Conservation (phyloP, 2,113 vertebrate species). For the Calidris pugnax region DNA sequence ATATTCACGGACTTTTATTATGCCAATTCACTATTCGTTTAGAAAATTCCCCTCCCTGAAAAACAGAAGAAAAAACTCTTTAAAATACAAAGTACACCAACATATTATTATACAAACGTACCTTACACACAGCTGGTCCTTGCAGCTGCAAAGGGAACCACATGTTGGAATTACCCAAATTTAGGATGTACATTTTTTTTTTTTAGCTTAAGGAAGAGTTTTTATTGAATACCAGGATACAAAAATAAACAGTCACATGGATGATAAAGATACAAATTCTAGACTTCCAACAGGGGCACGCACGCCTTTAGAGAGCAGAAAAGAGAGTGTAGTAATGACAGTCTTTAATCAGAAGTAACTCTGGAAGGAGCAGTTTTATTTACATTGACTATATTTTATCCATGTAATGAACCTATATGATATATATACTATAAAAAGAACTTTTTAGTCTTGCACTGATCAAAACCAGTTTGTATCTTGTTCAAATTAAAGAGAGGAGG, state of each 20-base stretch:
- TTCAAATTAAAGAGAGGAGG: neutral
- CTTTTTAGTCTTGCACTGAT: neutral
- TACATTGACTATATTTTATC: neutral
- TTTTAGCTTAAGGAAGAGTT: neutral
- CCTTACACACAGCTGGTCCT: slow-evolving; percentile 34
- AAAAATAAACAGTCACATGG: neutral
- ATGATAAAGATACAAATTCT: neutral
- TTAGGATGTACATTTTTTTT: neutral
- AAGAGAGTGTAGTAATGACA: neutral
- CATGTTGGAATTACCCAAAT: neutral
- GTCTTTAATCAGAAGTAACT: neutral
- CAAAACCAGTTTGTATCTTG: neutral
- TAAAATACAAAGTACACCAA: neutral
- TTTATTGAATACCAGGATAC: neutral
- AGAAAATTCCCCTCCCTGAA: neutral
- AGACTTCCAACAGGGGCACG: neutral
- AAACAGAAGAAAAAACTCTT: neutral
- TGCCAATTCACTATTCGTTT: neutral
- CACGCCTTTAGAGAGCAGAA: neutral
- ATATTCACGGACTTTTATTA: neutral
- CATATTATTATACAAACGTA: neutral
- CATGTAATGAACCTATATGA: neutral
- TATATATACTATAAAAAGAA: neutral
- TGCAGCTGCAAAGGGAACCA: slow-evolving; percentile 34
- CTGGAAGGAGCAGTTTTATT: neutral